Evolutionary conservation across 2,888 invertebrate genomes (phyloP).

Genomic region (Belgica antarctica): DNA sequence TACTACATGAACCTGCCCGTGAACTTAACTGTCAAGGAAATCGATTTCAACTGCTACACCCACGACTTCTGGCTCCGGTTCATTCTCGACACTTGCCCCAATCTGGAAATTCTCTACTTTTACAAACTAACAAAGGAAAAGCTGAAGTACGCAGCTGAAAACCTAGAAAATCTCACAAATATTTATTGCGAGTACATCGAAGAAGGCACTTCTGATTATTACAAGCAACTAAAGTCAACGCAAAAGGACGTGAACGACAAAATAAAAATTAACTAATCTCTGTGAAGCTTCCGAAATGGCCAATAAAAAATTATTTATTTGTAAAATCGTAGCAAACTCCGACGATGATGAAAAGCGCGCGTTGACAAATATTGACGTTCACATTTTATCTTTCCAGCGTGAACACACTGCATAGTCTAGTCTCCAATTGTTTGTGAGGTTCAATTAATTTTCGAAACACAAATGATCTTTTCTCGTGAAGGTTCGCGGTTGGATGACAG

Average conservation of each 20-base stretch:
- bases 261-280: conserved; percentile 33
- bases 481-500: no score
- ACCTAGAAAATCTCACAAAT: conserved; percentile 25
- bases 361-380: background rate
- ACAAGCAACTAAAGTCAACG: background rate
- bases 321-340: no score
- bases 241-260: conserved; percentile 13
- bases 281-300: background rate
- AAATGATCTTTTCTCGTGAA: no score
- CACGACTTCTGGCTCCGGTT: conserved; percentile 30
- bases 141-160: conserved; percentile 19
- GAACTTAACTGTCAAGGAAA: conserved; percentile 18
- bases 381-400: no score
- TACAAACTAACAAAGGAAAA: conserved; percentile 34
- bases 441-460: no score
- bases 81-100: conserved; percentile 23
- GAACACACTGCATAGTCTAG: no score
- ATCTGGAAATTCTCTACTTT: conserved; percentile 19
- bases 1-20: conserved; percentile 4
- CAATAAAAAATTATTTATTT: background rate
- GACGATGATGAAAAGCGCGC: background rate
- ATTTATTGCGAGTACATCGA: conserved; percentile 32
- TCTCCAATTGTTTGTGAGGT: no score
- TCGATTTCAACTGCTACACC: conserved; percentile 28
- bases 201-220: conserved; percentile 11